phyloP scores from a whole-genome alignment of 2,113 vertebrate species.

The Phrynosoma blainvillii region DNA sequence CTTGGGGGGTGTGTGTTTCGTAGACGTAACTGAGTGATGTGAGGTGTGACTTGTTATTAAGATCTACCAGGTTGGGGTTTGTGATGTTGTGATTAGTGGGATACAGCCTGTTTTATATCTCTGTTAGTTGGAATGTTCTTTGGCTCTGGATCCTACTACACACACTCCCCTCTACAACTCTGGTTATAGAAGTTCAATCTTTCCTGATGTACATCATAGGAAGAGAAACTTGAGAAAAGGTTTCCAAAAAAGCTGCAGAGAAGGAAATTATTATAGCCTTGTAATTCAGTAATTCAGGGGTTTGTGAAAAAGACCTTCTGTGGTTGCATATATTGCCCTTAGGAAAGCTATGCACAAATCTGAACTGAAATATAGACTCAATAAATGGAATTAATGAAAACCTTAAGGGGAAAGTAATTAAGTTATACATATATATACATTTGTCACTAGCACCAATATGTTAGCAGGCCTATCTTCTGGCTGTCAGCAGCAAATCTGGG shows the following conservation, averaged over 20 bases:
- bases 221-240: neutral
- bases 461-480: conserved; percentile 26
- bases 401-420: conserved; percentile 19
- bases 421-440: neutral
- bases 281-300: conserved; percentile 6
- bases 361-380: neutral
- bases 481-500: neutral
- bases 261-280: neutral
- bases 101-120: neutral
- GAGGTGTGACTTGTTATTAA: conserved; percentile 26
- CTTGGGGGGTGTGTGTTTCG: neutral
- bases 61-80: neutral
- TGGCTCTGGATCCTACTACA: conserved; percentile 9
- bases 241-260: neutral
- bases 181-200: conserved; percentile 9
- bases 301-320: neutral
- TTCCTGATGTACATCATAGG: conserved; percentile 16
- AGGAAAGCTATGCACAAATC: conserved; percentile 7
- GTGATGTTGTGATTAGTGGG: neutral
- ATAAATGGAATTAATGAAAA: conserved; percentile 2
- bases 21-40: conserved; percentile 15
- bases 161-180: neutral
- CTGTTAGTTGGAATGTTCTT: conserved; percentile 17
- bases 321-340: conserved; percentile 7
- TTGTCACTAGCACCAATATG: conserved; percentile 14